Evolutionary conservation across 1,140 invertebrate genomes (phyloP), one percentile per base, ranked within the genome.

Genomic region (Trypoxylus dichotomus): DNA sequence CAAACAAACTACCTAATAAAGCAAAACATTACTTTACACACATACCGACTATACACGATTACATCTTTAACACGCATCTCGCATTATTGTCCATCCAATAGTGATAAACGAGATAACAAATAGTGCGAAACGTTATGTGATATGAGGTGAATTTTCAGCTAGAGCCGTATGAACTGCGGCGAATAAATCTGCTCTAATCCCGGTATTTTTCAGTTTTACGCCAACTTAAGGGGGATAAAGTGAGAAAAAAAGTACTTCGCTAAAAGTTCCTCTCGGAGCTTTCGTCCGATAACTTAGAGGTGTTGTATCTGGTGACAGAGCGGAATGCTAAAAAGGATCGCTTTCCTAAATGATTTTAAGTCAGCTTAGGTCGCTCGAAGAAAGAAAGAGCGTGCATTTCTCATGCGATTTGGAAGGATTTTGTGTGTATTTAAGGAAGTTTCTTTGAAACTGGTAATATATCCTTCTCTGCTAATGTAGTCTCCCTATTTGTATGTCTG

Each of bases 111-210:
- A 15, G 11, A 47, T 47, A 47, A 47, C 43, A 47, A 47, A 47
- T 47, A 47, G 43, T 47, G 43, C n/a, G 8, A 47, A 47, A 47
- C 43, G 43, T 47, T 47, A 19, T 19, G 43, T 19, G 43, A 15
- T 19, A 47, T 47, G 63, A 68, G 63, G 63, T 8, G 27, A 68
- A 29, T 68, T 68, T 29, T 29, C 21, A 25, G 11, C 27, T 68
- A 13, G 21, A 68, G 27, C 21, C 3, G 24, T 29, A 68, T 21
- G 63, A 25, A 27, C 24, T 68, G 21, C 63, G 63, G n/a, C 10
- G 63, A 68, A 68, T 68, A 68, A 68, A 68, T 68, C 63, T 68
- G 63, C 21, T 68, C n/a, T 68, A 68, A 68, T 68, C 63, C 63
- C 11, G 63, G 63, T 68, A 68, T 68, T 68, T 68, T 29, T 68